These are phyloP conservation scores for Molorchus minor DNA, from an alignment of 2,888 invertebrate species.

Conservation along the genomic window DNA sequence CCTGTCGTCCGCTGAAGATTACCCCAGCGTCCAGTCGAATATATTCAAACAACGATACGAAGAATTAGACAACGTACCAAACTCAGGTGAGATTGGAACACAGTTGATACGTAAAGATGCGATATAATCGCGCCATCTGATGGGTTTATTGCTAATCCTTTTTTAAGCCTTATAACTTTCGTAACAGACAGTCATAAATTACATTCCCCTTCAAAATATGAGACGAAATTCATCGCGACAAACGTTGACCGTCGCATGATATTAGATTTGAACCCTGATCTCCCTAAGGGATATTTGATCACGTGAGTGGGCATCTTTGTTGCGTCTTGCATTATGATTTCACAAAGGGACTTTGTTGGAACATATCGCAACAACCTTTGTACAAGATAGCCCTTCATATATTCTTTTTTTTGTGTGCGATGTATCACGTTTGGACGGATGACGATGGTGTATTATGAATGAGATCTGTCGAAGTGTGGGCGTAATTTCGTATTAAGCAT, in stretches of 20 bases:
- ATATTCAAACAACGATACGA: conserved; percentile 41
- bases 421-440: too few relatives aligned
- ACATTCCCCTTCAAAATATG: neutral
- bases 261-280: conserved; percentile 3
- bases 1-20: conserved; percentile 35
- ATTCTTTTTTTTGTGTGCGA: neutral
- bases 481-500: too few relatives aligned
- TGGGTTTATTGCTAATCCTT: too few relatives aligned
- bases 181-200: too few relatives aligned
- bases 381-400: neutral
- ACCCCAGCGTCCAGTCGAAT: conserved; percentile 34
- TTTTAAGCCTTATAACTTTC: neutral
- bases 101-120: neutral
- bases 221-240: too few relatives aligned
- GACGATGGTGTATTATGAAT: too few relatives aligned
- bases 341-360: neutral
- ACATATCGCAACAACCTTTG: neutral
- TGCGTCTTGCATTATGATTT: conserved; percentile 1
- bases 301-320: conserved; percentile 9
- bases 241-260: too few relatives aligned
- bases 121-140: too few relatives aligned
- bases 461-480: too few relatives aligned
- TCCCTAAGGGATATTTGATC: conserved; percentile 7
- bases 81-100: conserved; percentile 33
- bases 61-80: conserved; percentile 38